These are phyloP conservation scores for Pristionchus mayeri DNA, from an alignment of 2,888 invertebrate species.

Conservation along the genomic window DNA sequence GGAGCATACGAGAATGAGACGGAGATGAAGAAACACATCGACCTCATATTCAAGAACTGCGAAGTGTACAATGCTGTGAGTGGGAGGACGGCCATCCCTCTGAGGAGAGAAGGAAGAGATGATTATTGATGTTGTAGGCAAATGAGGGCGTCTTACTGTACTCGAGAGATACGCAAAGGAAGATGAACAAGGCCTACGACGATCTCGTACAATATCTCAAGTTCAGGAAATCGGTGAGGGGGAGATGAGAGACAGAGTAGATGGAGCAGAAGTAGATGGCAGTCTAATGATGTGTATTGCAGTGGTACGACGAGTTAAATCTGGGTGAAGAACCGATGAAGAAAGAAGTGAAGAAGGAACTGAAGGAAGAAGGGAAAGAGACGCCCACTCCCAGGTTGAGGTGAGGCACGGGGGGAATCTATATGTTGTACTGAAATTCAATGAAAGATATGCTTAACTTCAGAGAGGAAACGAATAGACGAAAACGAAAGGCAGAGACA, in stretches of 20 bases:
- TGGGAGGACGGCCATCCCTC: not conserved
- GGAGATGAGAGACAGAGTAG: not conserved
- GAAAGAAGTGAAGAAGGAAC: not conserved
- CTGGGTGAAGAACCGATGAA: not conserved
- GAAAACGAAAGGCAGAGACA: not conserved
- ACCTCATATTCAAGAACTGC: conserved; percentile 45
- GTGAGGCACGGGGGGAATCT: not conserved
- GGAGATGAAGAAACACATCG: not conserved
- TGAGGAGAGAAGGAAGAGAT: too few relatives aligned
- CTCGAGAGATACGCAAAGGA: not conserved
- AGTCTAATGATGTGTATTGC: not conserved
- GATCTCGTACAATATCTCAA: conserved; percentile 3
- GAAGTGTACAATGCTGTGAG: conserved; percentile 4
- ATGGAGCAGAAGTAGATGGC: too few relatives aligned
- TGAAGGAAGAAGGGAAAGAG: conserved; percentile 3
- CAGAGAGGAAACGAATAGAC: not conserved
- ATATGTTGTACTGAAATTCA: not conserved
- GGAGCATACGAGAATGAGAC: not conserved
- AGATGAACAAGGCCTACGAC: not conserved
- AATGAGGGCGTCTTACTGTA: not conserved
- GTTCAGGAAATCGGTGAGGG: not conserved
- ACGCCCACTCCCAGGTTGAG: not conserved
- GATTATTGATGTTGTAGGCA: not conserved
- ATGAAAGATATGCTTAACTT: not conserved
- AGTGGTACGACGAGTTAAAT: not conserved